These are phyloP conservation scores for Aplochiton taeniatus DNA, from an alignment of 2,797 vertebrate genomes.

Conservation along the genomic window DNA sequence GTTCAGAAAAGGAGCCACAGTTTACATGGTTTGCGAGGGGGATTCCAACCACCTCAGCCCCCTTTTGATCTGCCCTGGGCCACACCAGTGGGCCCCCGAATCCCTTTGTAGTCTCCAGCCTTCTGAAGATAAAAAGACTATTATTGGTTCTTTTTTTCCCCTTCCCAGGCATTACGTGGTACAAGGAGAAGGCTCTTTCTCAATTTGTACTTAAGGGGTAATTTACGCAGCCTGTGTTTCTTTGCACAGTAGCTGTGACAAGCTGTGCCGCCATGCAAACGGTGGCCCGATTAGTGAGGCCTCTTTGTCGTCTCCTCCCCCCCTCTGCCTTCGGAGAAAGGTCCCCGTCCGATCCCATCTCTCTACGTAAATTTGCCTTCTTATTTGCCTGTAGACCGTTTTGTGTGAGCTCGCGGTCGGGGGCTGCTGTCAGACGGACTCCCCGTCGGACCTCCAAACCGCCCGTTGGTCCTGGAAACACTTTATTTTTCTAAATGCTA, in stretches of 20 bases:
- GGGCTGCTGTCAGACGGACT: conserved; percentile 64
- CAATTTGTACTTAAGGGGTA: conserved; percentile 68
- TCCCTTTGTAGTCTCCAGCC: conserved; percentile 28
- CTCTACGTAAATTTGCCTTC: conserved; percentile 75
- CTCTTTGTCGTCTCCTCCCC: conserved; percentile 63
- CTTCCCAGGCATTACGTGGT: conserved; percentile 40
- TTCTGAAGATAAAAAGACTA: conserved; percentile 45
- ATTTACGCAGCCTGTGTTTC: conserved; percentile 48
- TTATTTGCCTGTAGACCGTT: conserved; percentile 77
- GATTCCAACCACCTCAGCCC: conserved; percentile 28
- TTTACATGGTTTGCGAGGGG: conserved; percentile 41
- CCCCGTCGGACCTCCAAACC: conserved; percentile 68
- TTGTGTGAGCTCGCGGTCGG: conserved; percentile 71
- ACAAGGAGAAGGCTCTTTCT: conserved; percentile 41
- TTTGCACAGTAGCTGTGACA: conserved; percentile 55
- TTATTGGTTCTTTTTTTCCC: conserved; percentile 53
- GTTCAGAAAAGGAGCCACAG: background rate
- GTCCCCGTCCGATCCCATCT: conserved; percentile 50
- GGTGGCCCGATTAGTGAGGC: conserved; percentile 70
- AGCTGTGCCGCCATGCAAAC: conserved; percentile 66
- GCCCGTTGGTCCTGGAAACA: conserved; percentile 64
- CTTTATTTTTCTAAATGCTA: conserved; percentile 67
- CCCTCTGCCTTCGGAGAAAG: conserved; percentile 46
- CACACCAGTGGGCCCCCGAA: conserved; percentile 12
- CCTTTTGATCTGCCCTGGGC: conserved; percentile 47